Evolutionary conservation across 2,113 vertebrate genomes (phyloP), one percentile per base, ranked within the genome.

Genomic region (Cygnus buccinator): DNA sequence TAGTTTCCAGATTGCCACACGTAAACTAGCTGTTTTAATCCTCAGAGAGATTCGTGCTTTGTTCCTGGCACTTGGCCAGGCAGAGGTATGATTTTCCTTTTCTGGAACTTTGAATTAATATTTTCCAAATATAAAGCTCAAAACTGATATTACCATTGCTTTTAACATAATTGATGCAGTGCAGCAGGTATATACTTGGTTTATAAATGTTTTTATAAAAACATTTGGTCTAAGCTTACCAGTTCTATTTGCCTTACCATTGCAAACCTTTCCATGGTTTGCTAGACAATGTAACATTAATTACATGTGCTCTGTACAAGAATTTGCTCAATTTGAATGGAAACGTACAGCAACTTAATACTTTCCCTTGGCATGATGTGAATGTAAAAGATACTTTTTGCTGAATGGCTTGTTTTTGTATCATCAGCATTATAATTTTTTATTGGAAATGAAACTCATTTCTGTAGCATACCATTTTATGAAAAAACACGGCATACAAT

Each of bases 21-120:
- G 99, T 87, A 99, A 99, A 92, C 97, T 99, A 71, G 99, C 99
- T 1, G 99, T 99, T 48, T 89, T 99, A 17, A 99, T 99, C 65
- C 98, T 99, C 81, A 98, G 99, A 96, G 99, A 99, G 97, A 99
- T 99, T 54, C 99, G 99, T 66, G 98, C 98, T 87, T 98, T 99
- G 59, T 99, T 99, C 97, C 91, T 98, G 31, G 98, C 99, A 43
- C 98, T 99, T 79, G 99, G 99, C 78, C 99, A 99, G 89, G 98
- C 99, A 35, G 99, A 99, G 98, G 99, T 99, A 98, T 52, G 96
- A 31, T 79, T 76, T 84, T 63, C 17, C 37, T 94, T 72, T 84
- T 95, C 35, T 72, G n/a, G 70, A 89, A 37, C 83, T 87, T 81
- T 46, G 52, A 91, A 73, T 81, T 87, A 39, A 68, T 77, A 61